Percentiles rank a stretch among this genome's conserved stretches.
Conservation (phyloP, 1,140 invertebrate genomes). For the Plutomurus gul region DNA sequence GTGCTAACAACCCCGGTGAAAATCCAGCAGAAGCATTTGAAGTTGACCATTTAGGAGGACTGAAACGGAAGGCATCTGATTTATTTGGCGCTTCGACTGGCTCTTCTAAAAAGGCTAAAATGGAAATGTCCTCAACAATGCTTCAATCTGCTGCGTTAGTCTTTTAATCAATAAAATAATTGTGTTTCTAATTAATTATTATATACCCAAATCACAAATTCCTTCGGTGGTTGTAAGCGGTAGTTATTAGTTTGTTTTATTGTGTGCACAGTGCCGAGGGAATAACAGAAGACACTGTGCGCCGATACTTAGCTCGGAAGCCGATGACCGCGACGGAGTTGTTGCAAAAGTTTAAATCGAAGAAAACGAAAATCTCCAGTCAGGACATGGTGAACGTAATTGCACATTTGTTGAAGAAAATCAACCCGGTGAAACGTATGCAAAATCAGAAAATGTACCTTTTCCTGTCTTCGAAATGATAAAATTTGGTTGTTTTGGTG, state of each 20-base stretch:
- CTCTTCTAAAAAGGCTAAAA: conserved; percentile 66
- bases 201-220: neutral
- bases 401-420: conserved; percentile 91
- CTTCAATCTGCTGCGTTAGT: conserved; percentile 44
- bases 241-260: neutral
- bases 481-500: no score
- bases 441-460: conserved; percentile 95
- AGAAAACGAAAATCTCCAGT: conserved; percentile 84
- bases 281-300: conserved; percentile 90
- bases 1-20: neutral
- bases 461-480: conserved; percentile 65
- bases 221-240: no score
- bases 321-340: conserved; percentile 95
- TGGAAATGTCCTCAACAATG: conserved; percentile 60
- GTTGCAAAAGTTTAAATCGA: conserved; percentile 93
- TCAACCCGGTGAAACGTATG: conserved; percentile 89
- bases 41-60: neutral
- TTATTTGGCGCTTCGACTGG: conserved; percentile 25
- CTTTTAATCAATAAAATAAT: neutral
- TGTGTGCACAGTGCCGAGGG: conserved; percentile 69
- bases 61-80: conserved; percentile 41
- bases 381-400: conserved; percentile 90
- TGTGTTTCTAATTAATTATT: neutral
- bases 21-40: conserved; percentile 52
- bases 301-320: conserved; percentile 89